A percentile compares a stretch with the other conserved stretches of the same genome.
Conservation (phyloP, 2,113 vertebrate genomes). For the Tympanuchus pallidicinctus region DNA sequence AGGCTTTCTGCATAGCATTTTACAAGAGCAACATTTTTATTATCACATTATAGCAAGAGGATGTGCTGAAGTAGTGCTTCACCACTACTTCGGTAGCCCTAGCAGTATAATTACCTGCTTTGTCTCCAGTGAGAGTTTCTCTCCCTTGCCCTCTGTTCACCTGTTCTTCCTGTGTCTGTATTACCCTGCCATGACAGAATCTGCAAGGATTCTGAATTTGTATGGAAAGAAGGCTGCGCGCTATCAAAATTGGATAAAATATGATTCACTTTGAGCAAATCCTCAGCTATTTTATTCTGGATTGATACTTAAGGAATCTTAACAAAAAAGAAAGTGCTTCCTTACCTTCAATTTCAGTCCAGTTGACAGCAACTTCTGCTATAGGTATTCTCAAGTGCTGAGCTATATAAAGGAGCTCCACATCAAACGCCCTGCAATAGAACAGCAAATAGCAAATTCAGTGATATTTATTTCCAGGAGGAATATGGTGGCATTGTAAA, state of each 20-base stretch:
- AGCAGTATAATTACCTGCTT: neutral
- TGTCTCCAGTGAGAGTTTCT: neutral
- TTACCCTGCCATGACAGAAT: neutral
- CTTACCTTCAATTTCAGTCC: slow-evolving; percentile 98
- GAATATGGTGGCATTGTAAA: slow-evolving; percentile 22
- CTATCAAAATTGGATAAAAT: neutral
- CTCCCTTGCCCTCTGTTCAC: neutral
- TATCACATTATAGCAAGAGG: neutral
- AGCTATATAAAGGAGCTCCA: slow-evolving; percentile 95
- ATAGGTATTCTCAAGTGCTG: slow-evolving; percentile 92
- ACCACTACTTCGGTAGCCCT: too few species aligned
- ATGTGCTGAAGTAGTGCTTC: neutral
- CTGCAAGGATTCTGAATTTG: neutral
- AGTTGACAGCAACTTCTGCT: slow-evolving; percentile 96
- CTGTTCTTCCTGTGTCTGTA: neutral
- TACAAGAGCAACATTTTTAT: neutral
- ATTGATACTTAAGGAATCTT: neutral
- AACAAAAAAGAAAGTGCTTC: neutral
- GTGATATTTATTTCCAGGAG: slow-evolving; percentile 35
- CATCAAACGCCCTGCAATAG: slow-evolving; percentile 93
- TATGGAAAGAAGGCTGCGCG: neutral
- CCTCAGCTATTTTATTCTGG: neutral
- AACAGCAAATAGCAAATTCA: slow-evolving; percentile 52
- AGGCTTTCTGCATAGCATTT: neutral
- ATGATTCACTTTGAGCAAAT: neutral